phyloP scores from a whole-genome alignment of 2,797 vertebrate genomes.

The Rhabdophis nuchalis region DNA sequence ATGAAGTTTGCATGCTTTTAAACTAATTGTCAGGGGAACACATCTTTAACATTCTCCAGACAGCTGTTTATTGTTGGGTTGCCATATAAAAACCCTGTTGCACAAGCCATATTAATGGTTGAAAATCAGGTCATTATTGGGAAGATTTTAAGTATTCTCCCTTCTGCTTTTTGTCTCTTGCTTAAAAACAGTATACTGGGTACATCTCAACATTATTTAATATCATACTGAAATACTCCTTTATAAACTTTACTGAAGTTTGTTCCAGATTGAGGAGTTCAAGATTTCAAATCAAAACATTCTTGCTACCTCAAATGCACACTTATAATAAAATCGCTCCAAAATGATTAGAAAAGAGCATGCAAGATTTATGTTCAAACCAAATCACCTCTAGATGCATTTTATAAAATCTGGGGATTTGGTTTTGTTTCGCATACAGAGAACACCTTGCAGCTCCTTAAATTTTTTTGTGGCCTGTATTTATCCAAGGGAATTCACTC shows the following conservation, averaged over 20 bases:
- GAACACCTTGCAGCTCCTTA: not conserved
- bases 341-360: not conserved
- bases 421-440: not conserved
- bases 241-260: not conserved
- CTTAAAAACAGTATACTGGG: not conserved
- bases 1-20: not conserved
- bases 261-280: not conserved
- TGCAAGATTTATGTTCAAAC: not conserved
- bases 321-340: not conserved
- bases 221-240: not conserved
- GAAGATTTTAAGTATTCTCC: not conserved
- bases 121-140: not conserved
- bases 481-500: not conserved
- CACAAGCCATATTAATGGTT: not conserved
- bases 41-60: not conserved
- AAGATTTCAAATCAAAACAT: conserved; percentile 2
- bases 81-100: not conserved
- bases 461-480: not conserved
- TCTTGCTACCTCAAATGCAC: not conserved
- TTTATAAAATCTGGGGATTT: not conserved
- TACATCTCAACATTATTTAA: not conserved
- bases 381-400: not conserved
- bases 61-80: not conserved
- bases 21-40: not conserved
- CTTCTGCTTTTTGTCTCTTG: not conserved